Evolutionary conservation across 2,113 vertebrate genomes (phyloP).

Genomic region (Otolemur garnettii): DNA sequence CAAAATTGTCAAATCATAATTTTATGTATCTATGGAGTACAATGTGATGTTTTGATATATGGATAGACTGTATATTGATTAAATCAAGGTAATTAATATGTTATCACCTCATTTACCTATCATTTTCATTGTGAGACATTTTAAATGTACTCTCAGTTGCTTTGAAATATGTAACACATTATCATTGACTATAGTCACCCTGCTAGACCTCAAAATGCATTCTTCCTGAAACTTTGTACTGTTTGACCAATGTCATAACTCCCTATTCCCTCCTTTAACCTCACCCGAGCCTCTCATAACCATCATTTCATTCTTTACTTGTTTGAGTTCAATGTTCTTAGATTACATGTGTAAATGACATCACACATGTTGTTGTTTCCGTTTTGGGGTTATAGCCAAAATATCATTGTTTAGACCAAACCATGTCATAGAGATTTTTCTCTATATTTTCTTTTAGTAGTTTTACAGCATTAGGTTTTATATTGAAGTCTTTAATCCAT

Average conservation of each 20-base stretch:
- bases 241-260: not conserved
- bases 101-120: not conserved
- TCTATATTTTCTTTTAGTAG: not conserved
- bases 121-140: too few species aligned
- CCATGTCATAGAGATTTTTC: not conserved
- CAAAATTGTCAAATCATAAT: not conserved
- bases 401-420: not conserved
- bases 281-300: too few species aligned
- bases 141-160: not conserved
- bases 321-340: not conserved
- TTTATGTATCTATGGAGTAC: not conserved
- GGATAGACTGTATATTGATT: not conserved
- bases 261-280: rapidly evolving
- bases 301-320: not conserved
- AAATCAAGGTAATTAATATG: not conserved
- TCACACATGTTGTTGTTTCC: not conserved
- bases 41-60: not conserved
- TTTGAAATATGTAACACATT: too few species aligned
- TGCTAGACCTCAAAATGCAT: not conserved
- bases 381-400: not conserved
- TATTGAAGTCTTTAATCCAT: not conserved
- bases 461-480: not conserved
- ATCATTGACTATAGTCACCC: not conserved
- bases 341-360: not conserved
- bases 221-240: not conserved